Conservation (phyloP, 2,797 vertebrate species). For the Erpetoichthys calabaricus region DNA sequence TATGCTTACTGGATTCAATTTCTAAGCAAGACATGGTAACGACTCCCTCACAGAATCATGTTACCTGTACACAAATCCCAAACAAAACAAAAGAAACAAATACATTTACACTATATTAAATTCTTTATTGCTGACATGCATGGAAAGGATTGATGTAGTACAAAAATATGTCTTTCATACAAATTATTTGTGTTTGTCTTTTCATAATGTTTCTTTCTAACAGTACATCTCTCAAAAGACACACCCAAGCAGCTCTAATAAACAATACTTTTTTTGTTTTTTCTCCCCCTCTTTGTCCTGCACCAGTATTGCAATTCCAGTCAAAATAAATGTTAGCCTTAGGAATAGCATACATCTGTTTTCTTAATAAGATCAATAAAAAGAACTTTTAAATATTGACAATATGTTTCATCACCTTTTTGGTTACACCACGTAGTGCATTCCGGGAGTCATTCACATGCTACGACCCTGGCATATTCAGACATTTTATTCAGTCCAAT, state of each 20-base stretch:
- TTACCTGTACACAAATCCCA: no score
- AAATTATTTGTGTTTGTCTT: constrained; percentile 62
- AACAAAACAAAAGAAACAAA: constrained; percentile 8
- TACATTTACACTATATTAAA: constrained; percentile 62
- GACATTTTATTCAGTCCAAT: no score
- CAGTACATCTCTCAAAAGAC: constrained; percentile 34
- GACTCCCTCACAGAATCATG: no score
- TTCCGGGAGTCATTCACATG: constrained; percentile 39
- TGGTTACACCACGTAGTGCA: constrained; percentile 16
- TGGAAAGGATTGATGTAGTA: constrained; percentile 89
- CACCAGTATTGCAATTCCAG: constrained; percentile 39
- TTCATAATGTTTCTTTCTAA: constrained; percentile 54
- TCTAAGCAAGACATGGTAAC: no score
- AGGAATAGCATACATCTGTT: constrained; percentile 24
- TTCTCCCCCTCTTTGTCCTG: constrained; percentile 28
- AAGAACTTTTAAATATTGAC: constrained; percentile 5
- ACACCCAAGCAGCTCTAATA: constrained; percentile 49
- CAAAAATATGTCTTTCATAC: constrained; percentile 99
- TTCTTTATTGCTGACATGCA: constrained; percentile 96
- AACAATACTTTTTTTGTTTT: constrained; percentile 36
- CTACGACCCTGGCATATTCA: constrained; percentile 33
- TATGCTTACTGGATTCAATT: no score
- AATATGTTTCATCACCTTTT: constrained; percentile 4
- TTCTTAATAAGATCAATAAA: constrained; percentile 8
- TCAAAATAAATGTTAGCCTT: constrained; percentile 35